A percentile compares a stretch with the other conserved stretches of the same genome.
These are phyloP conservation scores for Sapajus apella DNA, from an alignment of 2,113 vertebrate genomes.

Conservation along the genomic window DNA sequence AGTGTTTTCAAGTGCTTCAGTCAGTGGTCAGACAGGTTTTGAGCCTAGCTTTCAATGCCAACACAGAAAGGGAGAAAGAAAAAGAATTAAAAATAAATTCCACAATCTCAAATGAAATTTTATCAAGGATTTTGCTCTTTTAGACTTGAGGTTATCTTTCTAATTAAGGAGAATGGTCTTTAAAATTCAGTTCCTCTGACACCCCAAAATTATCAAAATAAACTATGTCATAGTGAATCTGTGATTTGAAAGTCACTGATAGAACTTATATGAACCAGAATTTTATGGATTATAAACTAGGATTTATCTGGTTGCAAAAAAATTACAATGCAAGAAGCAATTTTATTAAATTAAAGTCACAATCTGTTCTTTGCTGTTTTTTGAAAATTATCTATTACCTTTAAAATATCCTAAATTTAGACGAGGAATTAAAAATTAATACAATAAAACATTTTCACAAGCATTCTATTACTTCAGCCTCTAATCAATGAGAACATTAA, in stretches of 20 bases:
- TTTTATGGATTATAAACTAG: not conserved
- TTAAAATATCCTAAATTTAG: not conserved
- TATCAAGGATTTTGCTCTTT: slow-evolving; percentile 38
- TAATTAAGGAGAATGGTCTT: not conserved
- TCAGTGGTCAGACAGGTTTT: slow-evolving; percentile 64
- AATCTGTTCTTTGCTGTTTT: slow-evolving; percentile 41
- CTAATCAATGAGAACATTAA: slow-evolving; percentile 2
- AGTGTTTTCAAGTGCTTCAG: slow-evolving; percentile 43
- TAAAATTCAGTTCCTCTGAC: slow-evolving; percentile 20
- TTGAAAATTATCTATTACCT: not conserved
- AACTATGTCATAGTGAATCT: not conserved
- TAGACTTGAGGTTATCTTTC: slow-evolving; percentile 34
- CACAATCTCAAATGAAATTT: not conserved
- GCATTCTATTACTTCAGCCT: not conserved
- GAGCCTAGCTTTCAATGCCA: slow-evolving; percentile 20
- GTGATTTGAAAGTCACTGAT: slow-evolving; percentile 24
- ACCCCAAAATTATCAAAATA: not conserved
- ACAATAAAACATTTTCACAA: not conserved
- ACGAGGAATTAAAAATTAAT: slow-evolving; percentile 11
- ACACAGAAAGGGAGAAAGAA: not conserved
- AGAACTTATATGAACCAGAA: not conserved
- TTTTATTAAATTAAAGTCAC: slow-evolving; percentile 14
- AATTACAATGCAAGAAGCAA: not conserved
- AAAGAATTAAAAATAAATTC: slow-evolving; percentile 9
- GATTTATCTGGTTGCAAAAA: not conserved